Base-by-base conservation (phyloP, 2,797 vertebrate genomes). In the Neopelma chrysocephalum region DNA sequence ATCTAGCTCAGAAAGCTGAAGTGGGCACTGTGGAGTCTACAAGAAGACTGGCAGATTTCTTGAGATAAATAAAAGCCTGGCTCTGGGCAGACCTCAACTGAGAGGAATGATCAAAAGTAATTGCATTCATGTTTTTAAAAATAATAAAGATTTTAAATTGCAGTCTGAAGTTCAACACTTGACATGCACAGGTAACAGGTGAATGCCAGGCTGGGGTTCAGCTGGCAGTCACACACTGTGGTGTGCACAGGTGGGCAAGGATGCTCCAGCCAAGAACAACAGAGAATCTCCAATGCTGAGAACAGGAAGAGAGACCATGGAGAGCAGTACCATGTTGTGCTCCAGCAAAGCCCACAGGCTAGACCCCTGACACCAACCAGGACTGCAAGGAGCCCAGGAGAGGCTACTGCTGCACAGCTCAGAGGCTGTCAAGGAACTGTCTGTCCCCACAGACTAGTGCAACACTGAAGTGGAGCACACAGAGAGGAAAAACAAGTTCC, bases 261-360 rank as follows among this genome's bases (percentile, higher is more conserved):
- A 53, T 68, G 54, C 47, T 72, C 50, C 62, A 40, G 61, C 27
- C 61, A 45, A 57, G 70, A 76, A 10, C 0, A 2, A 6, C 18
- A 15, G 38, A 75, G n/a, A 21, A n/a, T 17, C 12, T 25, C 21
- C 57, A 48, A 38, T 5, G 51, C 32, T n/a, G 13, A 19, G 43
- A 70, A 25, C 0, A 0, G 36, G 27, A 62, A 18, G 31, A 42
- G 22, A 64, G 19, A 15, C 1, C 3, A 1, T 0, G 48, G 36
- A 47, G 22, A 71, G 70, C 72, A 75, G 68, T 70, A 61, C 14
- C 38, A 23, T 1, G 2, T 25, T 16, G 32, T 25, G 38, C 71
- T 32, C 34, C 66, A 79, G 87, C 61, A 53, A 17, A 80, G 42
- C 38, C 61, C 43, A 5, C 2, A 34, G 29, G 40, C 9, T 10